phyloP scores from a whole-genome alignment of 2,888 invertebrate genomes.

The Rapana venosa region DNA sequence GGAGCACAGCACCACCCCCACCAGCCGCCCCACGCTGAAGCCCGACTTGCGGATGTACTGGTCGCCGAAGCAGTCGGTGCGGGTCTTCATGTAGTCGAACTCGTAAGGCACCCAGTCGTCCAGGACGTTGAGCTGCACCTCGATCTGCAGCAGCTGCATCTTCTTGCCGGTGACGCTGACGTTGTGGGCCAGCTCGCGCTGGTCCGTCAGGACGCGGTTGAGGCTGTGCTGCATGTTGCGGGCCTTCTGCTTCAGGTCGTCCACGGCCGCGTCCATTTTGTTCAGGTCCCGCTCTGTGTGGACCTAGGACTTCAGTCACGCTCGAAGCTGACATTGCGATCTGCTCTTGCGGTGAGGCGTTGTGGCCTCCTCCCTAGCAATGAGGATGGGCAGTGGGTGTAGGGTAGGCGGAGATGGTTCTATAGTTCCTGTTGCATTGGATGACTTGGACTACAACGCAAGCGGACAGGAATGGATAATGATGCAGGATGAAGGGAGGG shows the following conservation, averaged over 20 bases:
- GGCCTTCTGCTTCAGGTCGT: constrained; percentile 47
- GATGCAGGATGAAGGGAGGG: no score
- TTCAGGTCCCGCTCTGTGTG: constrained; percentile 45
- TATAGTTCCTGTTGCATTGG: no score
- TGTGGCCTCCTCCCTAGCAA: no score
- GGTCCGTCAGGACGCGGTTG: constrained; percentile 17
- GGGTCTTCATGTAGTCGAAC: constrained; percentile 58
- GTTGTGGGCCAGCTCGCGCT: constrained; percentile 24
- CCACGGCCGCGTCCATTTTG: constrained; percentile 41
- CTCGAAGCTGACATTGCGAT: constrained; percentile 48
- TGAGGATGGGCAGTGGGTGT: not conserved
- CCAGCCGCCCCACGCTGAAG: constrained; percentile 57
- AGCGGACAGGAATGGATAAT: no score
- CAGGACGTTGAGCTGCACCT: constrained; percentile 51
- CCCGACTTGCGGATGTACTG: constrained; percentile 61
- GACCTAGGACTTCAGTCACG: constrained; percentile 47
- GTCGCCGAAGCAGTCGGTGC: constrained; percentile 61
- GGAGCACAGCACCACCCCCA: constrained; percentile 71
- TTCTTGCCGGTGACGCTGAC: constrained; percentile 41
- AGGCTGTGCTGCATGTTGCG: constrained; percentile 40
- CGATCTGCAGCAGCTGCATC: constrained; percentile 51
- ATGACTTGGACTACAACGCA: no score
- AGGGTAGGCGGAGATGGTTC: not conserved
- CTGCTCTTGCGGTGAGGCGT: constrained; percentile 45
- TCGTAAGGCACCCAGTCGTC: constrained; percentile 63